Base-by-base conservation (phyloP, 2,888 invertebrate genomes). In the Atethmia centrago region DNA sequence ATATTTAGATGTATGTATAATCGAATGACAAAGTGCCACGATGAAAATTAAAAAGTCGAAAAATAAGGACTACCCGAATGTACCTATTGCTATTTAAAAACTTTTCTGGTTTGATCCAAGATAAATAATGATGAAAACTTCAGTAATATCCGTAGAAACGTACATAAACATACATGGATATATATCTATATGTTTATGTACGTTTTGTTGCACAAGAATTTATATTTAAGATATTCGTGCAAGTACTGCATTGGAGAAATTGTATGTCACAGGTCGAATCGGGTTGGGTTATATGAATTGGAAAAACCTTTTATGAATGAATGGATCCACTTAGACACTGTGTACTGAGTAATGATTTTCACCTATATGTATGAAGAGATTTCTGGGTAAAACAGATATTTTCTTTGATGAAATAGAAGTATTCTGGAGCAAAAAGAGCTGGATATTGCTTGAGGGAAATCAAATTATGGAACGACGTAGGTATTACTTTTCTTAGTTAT, bases 251-350 rank as follows among this genome's bases (percentile, higher is more conserved):
- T 72, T 81, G 55, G 61, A 58, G 31, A 73, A 70, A 64, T 68
- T 85, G 66, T 67, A 74, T 84, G 71, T 77, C 74, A 77, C 73
- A 66, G 65, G 59, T 80, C 66, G 71, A 73, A 55, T 65, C 10
- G 65, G 66, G 55, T 47, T 63, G 73, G 74, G 71, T 84, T 77
- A 85, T 81, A 82, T 84, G 84, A 82, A 81, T 86, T 84, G 85
- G 86, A 81, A 86, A 71, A 84, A 76, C 84, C 84, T 85, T 85
- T 85, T 73, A 85, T 84, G 81, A 74, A 71, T 85, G 86, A 85
- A 81, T 74, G 86, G 81, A 79, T 86, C 74, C 85, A 86, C 81
- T 85, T 77, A 79, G 69, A 77, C n/a, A n/a, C n/a, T 74, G 45
- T 74, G 79, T 81, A 74, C 59, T 75, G 80, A 71, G 80, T 71